phyloP scores from a whole-genome alignment of 2,113 vertebrate species.

The Oplegnathus fasciatus region DNA sequence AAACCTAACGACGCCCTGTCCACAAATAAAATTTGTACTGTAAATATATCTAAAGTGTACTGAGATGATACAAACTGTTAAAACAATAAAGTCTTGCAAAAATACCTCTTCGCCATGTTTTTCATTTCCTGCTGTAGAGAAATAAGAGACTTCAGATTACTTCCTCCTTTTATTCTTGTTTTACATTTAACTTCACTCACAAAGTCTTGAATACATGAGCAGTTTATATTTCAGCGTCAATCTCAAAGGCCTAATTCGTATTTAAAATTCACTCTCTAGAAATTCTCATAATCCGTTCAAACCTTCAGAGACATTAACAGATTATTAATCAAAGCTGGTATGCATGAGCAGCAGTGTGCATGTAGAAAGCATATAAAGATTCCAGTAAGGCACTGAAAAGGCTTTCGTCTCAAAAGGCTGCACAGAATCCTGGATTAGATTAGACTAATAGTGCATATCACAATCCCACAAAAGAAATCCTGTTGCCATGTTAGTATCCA shows the following conservation, averaged over 20 bases:
- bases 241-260: slow-evolving; percentile 3
- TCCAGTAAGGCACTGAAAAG: slow-evolving; percentile 62
- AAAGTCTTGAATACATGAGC: slow-evolving; percentile 52
- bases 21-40: slow-evolving; percentile 82
- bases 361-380: slow-evolving; percentile 47
- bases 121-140: not conserved
- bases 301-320: slow-evolving; percentile 18
- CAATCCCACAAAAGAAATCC: slow-evolving; percentile 41
- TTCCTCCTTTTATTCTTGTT: slow-evolving; percentile 58
- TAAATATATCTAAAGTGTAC: slow-evolving; percentile 86
- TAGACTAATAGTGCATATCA: slow-evolving; percentile 37
- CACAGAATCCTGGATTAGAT: slow-evolving; percentile 23
- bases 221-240: slow-evolving; percentile 38
- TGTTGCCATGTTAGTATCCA: slow-evolving; percentile 29
- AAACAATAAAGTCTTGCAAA: slow-evolving; percentile 92
- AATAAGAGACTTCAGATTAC: slow-evolving; percentile 13
- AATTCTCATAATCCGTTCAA: slow-evolving; percentile 3
- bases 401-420: slow-evolving; percentile 14
- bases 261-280: slow-evolving; percentile 6
- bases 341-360: slow-evolving; percentile 47
- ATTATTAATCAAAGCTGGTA: slow-evolving; percentile 60
- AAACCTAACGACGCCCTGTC: slow-evolving; percentile 80
- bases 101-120: slow-evolving; percentile 50
- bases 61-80: slow-evolving; percentile 82
- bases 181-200: slow-evolving; percentile 48